Percentiles rank a stretch among this genome's conserved stretches.
phyloP scores from a whole-genome alignment of 2,888 invertebrate genomes.

The Aphelenchoides bicaudatus region DNA sequence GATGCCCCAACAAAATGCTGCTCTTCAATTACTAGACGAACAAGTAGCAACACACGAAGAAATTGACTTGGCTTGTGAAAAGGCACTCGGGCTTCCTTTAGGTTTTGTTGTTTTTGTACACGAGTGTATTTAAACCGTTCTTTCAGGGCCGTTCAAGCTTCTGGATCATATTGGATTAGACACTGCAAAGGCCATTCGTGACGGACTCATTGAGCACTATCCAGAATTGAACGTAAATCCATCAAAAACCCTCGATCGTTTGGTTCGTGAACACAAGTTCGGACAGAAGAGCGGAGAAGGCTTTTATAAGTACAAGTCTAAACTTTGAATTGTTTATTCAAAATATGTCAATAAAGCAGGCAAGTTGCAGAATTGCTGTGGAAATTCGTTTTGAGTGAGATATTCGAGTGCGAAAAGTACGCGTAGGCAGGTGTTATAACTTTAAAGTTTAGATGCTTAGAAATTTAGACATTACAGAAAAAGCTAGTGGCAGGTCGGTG shows the following conservation, averaged over 20 bases:
- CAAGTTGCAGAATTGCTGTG: constrained; percentile 5
- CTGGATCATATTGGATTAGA: constrained; percentile 21
- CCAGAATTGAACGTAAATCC: constrained; percentile 6
- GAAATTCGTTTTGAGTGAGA: too few relatives aligned
- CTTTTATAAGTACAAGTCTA: not conserved
- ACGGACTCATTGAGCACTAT: constrained; percentile 15
- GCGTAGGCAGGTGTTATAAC: too few relatives aligned
- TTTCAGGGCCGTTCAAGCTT: constrained; percentile 18
- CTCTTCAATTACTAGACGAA: constrained; percentile 20
- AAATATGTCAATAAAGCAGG: too few relatives aligned
- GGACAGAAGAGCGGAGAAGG: constrained; percentile 4
- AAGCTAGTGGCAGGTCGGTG: too few relatives aligned
- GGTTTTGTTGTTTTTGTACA: too few relatives aligned
- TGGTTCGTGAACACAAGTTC: not conserved
- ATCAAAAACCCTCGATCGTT: not conserved
- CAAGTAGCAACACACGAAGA: constrained; percentile 19
- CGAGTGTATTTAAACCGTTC: too few relatives aligned
- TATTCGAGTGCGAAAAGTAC: too few relatives aligned
- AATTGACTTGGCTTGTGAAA: constrained; percentile 21
- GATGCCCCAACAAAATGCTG: constrained; percentile 20
- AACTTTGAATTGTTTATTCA: constrained; percentile 12
- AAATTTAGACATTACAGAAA: too few relatives aligned
- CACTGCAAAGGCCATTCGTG: constrained; percentile 18
- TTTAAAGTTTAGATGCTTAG: too few relatives aligned
- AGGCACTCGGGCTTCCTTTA: constrained; percentile 22